Evolutionary conservation across 2,113 vertebrate species (phyloP).

Genomic region (Laticauda colubrina): DNA sequence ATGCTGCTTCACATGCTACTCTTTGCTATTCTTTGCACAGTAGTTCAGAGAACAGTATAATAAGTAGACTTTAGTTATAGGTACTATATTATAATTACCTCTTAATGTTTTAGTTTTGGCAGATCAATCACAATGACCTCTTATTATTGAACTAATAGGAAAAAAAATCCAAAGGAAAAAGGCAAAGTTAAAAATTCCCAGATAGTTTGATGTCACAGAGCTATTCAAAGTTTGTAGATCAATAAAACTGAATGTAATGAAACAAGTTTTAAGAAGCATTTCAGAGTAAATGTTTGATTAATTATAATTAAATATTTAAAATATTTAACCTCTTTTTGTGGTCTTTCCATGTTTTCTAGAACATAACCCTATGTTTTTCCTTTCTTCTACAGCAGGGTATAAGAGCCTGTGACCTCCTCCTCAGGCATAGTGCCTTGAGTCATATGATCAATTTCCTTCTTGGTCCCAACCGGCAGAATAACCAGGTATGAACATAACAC

Average conservation of each 20-base stretch:
- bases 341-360: background rate
- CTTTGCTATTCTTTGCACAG: background rate
- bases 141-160: background rate
- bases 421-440: slow-evolving; percentile 88
- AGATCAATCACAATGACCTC: background rate
- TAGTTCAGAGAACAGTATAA: background rate
- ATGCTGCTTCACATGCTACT: background rate
- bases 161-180: background rate
- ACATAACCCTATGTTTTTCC: slow-evolving; percentile 28
- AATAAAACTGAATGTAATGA: background rate
- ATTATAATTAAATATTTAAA: background rate
- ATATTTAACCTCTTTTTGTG: background rate
- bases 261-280: background rate
- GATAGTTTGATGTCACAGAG: background rate
- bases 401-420: slow-evolving; percentile 84
- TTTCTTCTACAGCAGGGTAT: slow-evolving; percentile 78
- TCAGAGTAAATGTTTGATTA: background rate
- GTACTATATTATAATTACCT: background rate
- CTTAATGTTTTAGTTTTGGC: background rate
- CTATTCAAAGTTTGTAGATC: background rate
- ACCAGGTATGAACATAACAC: slow-evolving; percentile 77
- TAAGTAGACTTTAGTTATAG: background rate
- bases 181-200: background rate
- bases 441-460: slow-evolving; percentile 94
- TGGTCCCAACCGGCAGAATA: slow-evolving; percentile 86